phyloP scores from a whole-genome alignment of 2,797 vertebrate genomes.

The Microchirus variegatus region DNA sequence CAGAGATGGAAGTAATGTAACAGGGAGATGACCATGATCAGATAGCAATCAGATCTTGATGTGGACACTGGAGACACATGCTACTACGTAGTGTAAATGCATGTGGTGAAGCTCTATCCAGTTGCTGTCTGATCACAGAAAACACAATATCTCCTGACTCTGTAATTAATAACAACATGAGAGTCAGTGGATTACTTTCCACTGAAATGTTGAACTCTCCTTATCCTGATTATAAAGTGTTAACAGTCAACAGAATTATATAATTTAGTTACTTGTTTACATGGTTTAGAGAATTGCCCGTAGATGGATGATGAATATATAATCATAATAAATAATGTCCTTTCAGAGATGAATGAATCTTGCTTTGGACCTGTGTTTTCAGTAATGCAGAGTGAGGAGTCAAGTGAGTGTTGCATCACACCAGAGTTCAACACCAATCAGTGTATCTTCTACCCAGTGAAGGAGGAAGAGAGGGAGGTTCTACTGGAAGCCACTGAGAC shows the following conservation, averaged over 20 bases:
- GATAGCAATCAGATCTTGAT: no score
- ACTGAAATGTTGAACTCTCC: no score
- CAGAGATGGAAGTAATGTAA: no score
- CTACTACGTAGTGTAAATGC: no score
- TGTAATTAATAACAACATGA: no score
- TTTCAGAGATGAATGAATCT: neutral
- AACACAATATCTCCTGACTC: no score
- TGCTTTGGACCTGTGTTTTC: slow-evolving; percentile 34
- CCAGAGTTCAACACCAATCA: slow-evolving; percentile 71
- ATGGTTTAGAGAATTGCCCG: neutral
- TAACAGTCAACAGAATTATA: neutral
- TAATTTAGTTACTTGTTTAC: neutral
- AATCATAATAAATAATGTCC: no score
- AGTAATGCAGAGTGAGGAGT: slow-evolving; percentile 74
- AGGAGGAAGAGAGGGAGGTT: slow-evolving; percentile 81
- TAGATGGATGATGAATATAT: neutral
- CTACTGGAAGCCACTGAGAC: slow-evolving; percentile 61
- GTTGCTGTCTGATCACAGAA: no score
- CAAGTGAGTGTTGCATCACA: slow-evolving; percentile 29
- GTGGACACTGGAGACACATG: no score
- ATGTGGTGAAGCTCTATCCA: no score
- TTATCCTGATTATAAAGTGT: neutral
- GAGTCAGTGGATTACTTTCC: no score
- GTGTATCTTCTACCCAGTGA: slow-evolving; percentile 84
- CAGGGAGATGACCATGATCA: no score